Evolutionary conservation across 1,140 invertebrate species (phyloP).

Genomic region (Gryllus bimaculatus): DNA sequence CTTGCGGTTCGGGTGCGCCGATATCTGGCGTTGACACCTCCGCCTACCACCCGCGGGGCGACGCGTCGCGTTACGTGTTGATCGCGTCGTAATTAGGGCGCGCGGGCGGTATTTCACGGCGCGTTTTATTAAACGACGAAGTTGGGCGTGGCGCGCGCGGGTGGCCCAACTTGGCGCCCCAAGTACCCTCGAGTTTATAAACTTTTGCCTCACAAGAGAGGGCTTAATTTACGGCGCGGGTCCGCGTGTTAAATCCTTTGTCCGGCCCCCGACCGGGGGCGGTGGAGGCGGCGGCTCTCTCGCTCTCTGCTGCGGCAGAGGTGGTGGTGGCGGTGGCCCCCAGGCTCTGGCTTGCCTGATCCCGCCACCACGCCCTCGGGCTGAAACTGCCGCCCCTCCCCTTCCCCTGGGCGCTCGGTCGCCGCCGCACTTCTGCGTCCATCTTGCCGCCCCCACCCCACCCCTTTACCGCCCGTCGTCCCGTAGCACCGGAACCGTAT

Average conservation of each 20-base stretch:
- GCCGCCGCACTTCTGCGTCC: too few species aligned
- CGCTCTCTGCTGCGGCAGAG: neutral
- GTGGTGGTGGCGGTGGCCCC: neutral
- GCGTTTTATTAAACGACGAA: neutral
- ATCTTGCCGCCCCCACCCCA: too few species aligned
- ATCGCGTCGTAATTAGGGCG: neutral
- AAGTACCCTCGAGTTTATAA: neutral
- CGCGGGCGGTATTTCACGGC: neutral
- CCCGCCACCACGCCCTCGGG: too few species aligned
- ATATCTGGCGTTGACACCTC: too few species aligned
- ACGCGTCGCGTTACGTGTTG: neutral
- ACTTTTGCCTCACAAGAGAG: neutral
- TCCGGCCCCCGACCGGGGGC: neutral
- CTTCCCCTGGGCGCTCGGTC: too few species aligned
- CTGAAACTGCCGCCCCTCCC: too few species aligned
- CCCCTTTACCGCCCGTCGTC: too few species aligned
- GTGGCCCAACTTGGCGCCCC: too few species aligned
- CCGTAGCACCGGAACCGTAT: too few species aligned
- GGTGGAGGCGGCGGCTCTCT: neutral
- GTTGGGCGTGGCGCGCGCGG: neutral
- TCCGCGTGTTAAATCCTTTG: neutral
- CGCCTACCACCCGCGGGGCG: too few species aligned
- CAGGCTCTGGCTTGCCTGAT: too few species aligned
- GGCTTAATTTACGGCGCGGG: neutral
- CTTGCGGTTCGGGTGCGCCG: too few species aligned